Evolutionary conservation across 2,113 vertebrate genomes (phyloP).

Genomic region (Amia ocellicauda): DNA sequence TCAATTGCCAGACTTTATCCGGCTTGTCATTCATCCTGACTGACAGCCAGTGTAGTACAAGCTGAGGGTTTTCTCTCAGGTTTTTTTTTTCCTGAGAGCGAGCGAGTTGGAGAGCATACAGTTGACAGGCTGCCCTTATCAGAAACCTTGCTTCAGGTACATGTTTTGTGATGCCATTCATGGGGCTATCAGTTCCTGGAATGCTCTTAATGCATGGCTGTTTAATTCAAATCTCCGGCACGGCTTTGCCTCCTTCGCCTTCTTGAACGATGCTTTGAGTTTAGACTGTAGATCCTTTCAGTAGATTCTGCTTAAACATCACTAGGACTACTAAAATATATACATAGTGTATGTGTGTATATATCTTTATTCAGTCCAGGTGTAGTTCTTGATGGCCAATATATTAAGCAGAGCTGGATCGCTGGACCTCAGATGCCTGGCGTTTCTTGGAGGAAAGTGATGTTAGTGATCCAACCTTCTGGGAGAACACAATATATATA

Average conservation of each 20-base stretch:
- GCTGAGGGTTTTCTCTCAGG: slow-evolving; percentile 19
- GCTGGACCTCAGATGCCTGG: too few relatives aligned
- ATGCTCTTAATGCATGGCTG: background rate
- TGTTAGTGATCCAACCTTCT: too few relatives aligned
- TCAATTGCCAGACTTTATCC: slow-evolving; percentile 28
- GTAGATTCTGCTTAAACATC: background rate
- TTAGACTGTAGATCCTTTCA: background rate
- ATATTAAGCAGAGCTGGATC: too few relatives aligned
- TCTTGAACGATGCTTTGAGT: too few relatives aligned
- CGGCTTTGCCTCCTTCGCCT: background rate
- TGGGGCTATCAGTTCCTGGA: background rate
- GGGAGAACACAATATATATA: too few relatives aligned
- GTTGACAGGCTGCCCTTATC: slow-evolving; percentile 1
- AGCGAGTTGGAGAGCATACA: background rate
- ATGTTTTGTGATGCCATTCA: slow-evolving; percentile 14
- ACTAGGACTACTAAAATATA: too few relatives aligned
- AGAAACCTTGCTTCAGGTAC: background rate
- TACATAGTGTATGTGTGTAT: too few relatives aligned
- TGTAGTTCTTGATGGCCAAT: too few relatives aligned
- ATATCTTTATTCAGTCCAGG: too few relatives aligned
- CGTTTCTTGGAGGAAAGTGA: too few relatives aligned
- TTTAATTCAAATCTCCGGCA: background rate
- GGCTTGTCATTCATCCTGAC: slow-evolving; percentile 34
- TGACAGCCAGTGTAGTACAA: slow-evolving; percentile 17
- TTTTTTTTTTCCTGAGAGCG: too few relatives aligned